Conservation (phyloP, 2,113 vertebrate genomes). For the Rhineura floridana region DNA sequence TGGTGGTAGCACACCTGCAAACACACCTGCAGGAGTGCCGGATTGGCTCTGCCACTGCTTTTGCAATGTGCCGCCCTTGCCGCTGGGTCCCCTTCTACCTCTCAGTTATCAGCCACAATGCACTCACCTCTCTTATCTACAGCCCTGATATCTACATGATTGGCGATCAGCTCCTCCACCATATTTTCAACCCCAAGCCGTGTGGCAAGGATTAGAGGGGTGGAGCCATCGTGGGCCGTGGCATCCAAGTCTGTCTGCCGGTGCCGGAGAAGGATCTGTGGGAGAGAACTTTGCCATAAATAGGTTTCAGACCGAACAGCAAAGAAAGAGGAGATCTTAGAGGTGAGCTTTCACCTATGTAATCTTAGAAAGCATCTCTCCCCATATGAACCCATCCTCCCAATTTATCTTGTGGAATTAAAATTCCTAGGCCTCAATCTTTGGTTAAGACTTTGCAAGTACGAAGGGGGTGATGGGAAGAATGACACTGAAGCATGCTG, state of each 20-base stretch:
- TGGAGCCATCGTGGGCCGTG: slow-evolving; percentile 66
- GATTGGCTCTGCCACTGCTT: too few relatives aligned
- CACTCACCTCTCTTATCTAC: slow-evolving; percentile 81
- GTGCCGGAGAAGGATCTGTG: slow-evolving; percentile 66
- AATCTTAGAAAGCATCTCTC: background rate
- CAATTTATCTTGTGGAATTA: too few relatives aligned
- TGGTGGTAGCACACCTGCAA: too few relatives aligned
- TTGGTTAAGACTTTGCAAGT: too few relatives aligned
- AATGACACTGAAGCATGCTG: too few relatives aligned
- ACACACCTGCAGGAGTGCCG: too few relatives aligned
- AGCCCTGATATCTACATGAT: slow-evolving; percentile 86
- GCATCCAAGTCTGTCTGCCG: slow-evolving; percentile 69
- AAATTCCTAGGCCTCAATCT: too few relatives aligned
- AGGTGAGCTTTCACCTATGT: accelerated
- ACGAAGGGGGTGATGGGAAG: too few relatives aligned
- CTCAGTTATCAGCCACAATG: too few relatives aligned
- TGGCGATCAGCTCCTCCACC: slow-evolving; percentile 85
- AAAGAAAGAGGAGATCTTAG: background rate
- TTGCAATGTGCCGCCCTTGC: too few relatives aligned
- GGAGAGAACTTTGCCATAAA: background rate
- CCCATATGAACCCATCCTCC: background rate
- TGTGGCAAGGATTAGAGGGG: slow-evolving; percentile 78
- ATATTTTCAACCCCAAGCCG: slow-evolving; percentile 86
- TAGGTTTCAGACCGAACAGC: background rate
- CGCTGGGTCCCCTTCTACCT: too few relatives aligned